These are phyloP conservation scores for Scyliorhinus canicula DNA, from an alignment of 2,797 vertebrate genomes.

Conservation along the genomic window DNA sequence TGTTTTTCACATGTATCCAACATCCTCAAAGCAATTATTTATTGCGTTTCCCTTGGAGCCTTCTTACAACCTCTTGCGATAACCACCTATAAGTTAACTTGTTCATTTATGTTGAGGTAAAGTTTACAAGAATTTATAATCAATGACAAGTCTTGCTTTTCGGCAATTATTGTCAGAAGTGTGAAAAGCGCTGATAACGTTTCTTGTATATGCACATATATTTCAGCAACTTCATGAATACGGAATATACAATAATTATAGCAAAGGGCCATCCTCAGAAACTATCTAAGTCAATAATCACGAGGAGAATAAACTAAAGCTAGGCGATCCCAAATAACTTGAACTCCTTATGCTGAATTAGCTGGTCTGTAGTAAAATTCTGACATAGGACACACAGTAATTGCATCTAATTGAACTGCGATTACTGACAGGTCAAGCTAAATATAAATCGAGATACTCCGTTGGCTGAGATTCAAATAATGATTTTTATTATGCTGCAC, in stretches of 20 bases:
- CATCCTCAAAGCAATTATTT: neutral
- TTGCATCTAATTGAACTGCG: constrained; percentile 31
- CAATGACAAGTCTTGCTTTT: neutral
- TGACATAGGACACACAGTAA: constrained; percentile 16
- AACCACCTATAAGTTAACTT: neutral
- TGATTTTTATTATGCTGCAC: constrained; percentile 23
- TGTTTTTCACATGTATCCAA: neutral
- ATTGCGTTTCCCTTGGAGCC: neutral
- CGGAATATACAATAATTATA: neutral
- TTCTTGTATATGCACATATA: neutral
- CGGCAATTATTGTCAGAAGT: neutral
- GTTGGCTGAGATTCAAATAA: constrained; percentile 29
- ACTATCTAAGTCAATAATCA: constrained; percentile 15
- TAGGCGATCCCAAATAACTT: neutral
- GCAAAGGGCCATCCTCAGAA: neutral
- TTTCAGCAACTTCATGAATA: neutral
- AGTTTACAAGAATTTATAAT: neutral
- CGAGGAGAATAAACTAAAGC: neutral
- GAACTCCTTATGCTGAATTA: neutral
- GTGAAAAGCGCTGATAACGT: neutral
- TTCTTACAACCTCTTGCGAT: neutral
- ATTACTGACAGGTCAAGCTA: constrained; percentile 33
- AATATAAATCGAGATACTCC: constrained; percentile 33
- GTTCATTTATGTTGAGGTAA: neutral
- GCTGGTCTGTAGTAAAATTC: constrained; percentile 17